These are phyloP conservation scores for Spodoptera frugiperda DNA, from an alignment of 1,140 invertebrate genomes.

Conservation along the genomic window DNA sequence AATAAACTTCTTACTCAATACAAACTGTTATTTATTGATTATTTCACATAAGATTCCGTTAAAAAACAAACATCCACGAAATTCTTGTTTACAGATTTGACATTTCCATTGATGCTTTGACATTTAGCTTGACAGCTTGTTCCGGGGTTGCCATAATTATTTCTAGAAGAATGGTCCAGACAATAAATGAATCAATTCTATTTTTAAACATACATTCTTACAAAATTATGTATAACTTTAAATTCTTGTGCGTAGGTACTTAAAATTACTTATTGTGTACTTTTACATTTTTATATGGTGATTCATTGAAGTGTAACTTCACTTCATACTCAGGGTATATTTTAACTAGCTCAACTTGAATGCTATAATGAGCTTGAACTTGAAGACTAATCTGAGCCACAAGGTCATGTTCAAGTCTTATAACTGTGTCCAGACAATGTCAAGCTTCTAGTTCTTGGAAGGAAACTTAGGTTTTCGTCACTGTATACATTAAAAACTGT, in stretches of 20 bases:
- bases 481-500: too few relatives aligned
- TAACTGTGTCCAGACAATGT: conserved; percentile 37
- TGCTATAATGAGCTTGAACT: conserved; percentile 21
- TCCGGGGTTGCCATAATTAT: conserved; percentile 1
- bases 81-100: conserved; percentile 55
- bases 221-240: too few relatives aligned
- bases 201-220: too few relatives aligned
- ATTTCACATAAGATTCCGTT: conserved; percentile 53
- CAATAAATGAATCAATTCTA: not conserved
- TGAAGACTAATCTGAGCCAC: conserved; percentile 15
- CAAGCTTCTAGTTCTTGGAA: conserved; percentile 6
- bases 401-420: conserved; percentile 29
- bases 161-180: not conserved
- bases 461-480: not conserved
- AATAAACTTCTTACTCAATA: conserved; percentile 42
- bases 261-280: too few relatives aligned
- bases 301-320: not conserved
- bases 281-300: not conserved
- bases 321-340: not conserved
- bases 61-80: conserved; percentile 50
- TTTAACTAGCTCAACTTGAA: not conserved
- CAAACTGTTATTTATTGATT: conserved; percentile 44
- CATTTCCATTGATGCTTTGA: conserved; percentile 43
- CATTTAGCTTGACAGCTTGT: not conserved
- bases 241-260: too few relatives aligned